phyloP scores from a whole-genome alignment of 2,888 invertebrate genomes.

The Xestia ashworthii region DNA sequence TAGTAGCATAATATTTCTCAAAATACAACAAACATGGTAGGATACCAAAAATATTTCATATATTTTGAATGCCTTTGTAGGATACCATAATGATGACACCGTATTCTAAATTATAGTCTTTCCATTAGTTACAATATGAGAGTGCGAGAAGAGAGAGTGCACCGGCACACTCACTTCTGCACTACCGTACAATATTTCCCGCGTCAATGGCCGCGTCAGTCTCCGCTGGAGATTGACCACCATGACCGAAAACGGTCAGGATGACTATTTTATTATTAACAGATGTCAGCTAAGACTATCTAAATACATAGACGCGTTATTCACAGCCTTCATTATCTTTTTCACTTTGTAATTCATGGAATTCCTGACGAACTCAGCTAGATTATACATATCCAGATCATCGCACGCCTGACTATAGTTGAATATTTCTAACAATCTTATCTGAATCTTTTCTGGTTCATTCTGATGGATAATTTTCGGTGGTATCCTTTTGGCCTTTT shows the following conservation, averaged over 20 bases:
- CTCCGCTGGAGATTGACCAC: constrained; percentile 3
- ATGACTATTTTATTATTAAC: background rate
- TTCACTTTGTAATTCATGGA: constrained; percentile 80
- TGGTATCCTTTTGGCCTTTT: constrained; percentile 80
- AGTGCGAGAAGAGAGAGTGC: background rate
- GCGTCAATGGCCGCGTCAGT: background rate
- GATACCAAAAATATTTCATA: no score
- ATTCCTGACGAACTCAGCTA: constrained; percentile 79
- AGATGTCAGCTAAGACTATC: constrained; percentile 83
- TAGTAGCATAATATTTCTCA: background rate
- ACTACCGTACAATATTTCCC: background rate
- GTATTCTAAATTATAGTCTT: background rate
- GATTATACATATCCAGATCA: constrained; percentile 74
- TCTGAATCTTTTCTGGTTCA: constrained; percentile 78
- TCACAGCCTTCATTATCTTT: constrained; percentile 78
- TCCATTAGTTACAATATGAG: background rate
- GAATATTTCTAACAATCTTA: constrained; percentile 78
- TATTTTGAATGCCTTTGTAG: no score
- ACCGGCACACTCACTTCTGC: background rate
- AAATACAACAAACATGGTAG: background rate
- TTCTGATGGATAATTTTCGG: constrained; percentile 82
- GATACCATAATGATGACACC: background rate
- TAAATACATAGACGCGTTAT: constrained; percentile 82
- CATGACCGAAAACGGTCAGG: background rate
- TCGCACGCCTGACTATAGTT: constrained; percentile 77